Conservation (phyloP, 2,888 invertebrate genomes). For the Mechanitis messenoides region DNA sequence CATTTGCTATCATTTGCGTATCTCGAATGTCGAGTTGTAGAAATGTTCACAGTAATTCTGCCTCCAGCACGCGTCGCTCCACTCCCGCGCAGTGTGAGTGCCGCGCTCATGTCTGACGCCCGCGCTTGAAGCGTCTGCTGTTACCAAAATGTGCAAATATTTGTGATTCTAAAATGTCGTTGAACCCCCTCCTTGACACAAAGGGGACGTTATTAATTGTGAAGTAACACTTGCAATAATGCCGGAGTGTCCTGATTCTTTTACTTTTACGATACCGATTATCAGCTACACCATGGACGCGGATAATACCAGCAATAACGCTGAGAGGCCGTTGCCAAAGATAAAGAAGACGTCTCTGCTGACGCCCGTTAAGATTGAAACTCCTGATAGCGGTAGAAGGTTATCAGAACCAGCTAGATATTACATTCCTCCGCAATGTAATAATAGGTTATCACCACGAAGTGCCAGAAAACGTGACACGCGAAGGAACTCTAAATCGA, state of each 20-base stretch:
- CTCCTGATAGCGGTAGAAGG: slow-evolving; percentile 61
- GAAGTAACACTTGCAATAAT: slow-evolving; percentile 55
- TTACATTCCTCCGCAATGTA: slow-evolving; percentile 70
- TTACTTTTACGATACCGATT: slow-evolving; percentile 65
- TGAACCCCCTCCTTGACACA: slow-evolving; percentile 38
- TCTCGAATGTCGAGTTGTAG: slow-evolving; percentile 22
- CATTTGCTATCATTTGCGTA: slow-evolving; percentile 28
- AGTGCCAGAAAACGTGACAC: slow-evolving; percentile 64
- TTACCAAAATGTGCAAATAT: slow-evolving; percentile 30
- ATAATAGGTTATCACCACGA: slow-evolving; percentile 63
- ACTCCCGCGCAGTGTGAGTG: slow-evolving; percentile 34
- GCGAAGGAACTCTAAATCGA: slow-evolving; percentile 55
- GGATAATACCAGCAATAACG: slow-evolving; percentile 45
- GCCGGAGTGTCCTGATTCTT: slow-evolving; percentile 71
- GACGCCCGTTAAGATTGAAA: slow-evolving; percentile 67
- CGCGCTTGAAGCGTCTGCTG: slow-evolving; percentile 36
- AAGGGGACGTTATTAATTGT: slow-evolving; percentile 39
- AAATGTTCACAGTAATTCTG: slow-evolving; percentile 21
- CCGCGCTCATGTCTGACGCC: slow-evolving; percentile 42
- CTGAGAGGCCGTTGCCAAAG: slow-evolving; percentile 53
- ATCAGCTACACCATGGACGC: slow-evolving; percentile 71
- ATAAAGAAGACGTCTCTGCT: slow-evolving; percentile 67
- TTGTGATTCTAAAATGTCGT: slow-evolving; percentile 45
- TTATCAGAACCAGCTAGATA: slow-evolving; percentile 63
- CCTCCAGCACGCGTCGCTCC: slow-evolving; percentile 12